Percentiles rank a stretch among this genome's conserved stretches.
phyloP scores from a whole-genome alignment of 1,140 invertebrate genomes.

The Orussus abietinus region DNA sequence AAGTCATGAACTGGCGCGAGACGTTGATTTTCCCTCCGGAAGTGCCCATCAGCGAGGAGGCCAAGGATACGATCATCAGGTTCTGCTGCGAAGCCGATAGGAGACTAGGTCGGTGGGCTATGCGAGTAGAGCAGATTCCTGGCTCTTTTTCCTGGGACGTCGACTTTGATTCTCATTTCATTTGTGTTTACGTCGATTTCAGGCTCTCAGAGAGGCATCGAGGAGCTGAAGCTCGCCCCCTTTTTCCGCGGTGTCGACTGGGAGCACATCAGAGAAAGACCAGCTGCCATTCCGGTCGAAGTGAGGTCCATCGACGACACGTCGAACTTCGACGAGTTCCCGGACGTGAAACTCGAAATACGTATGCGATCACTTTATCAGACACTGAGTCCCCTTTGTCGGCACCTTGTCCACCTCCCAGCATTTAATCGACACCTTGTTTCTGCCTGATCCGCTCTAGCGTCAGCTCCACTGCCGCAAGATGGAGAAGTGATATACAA shows the following conservation, averaged over 20 bases:
- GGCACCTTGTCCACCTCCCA: too few relatives aligned
- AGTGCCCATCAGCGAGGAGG: slow-evolving; percentile 95
- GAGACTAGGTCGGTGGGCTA: slow-evolving; percentile 50
- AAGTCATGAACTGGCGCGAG: slow-evolving; percentile 99
- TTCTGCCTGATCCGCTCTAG: too few relatives aligned
- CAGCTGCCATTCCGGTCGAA: slow-evolving; percentile 94
- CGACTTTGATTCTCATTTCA: too few relatives aligned
- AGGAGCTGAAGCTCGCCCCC: slow-evolving; percentile 79
- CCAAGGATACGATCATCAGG: slow-evolving; percentile 78
- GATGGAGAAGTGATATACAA: slow-evolving; percentile 86
- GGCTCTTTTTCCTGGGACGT: slow-evolving; percentile 1
- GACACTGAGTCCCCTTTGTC: too few relatives aligned
- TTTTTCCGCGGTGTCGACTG: slow-evolving; percentile 94
- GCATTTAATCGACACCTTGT: too few relatives aligned
- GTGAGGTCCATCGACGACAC: slow-evolving; percentile 95
- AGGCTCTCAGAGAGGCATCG: slow-evolving; percentile 85
- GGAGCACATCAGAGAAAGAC: slow-evolving; percentile 94
- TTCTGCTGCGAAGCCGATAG: slow-evolving; percentile 96
- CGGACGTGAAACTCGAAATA: slow-evolving; percentile 97
- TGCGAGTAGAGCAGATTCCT: slow-evolving; percentile 3
- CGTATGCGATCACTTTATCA: slow-evolving; percentile 79
- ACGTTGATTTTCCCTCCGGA: slow-evolving; percentile 97
- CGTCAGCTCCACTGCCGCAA: slow-evolving; percentile 74
- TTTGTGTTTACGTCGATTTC: too few relatives aligned
- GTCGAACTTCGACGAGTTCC: slow-evolving; percentile 99